Conservation (phyloP, 2,113 vertebrate species). For the Rhinolophus sinicus region DNA sequence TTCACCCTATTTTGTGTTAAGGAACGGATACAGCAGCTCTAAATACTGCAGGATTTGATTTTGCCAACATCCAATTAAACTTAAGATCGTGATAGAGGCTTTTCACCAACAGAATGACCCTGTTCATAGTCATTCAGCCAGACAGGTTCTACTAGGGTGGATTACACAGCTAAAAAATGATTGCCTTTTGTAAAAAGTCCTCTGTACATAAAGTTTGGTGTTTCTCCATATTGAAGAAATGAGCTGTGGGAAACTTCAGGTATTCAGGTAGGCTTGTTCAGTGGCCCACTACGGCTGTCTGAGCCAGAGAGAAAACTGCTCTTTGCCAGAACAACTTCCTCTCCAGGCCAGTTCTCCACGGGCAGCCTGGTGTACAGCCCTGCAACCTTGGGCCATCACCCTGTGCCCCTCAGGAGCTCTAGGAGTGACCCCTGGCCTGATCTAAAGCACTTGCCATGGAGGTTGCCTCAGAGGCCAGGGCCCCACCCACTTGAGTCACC, state of each 20-base stretch:
- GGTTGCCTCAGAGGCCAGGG: conserved; percentile 68
- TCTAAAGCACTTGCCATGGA: conserved; percentile 47
- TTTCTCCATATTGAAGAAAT: conserved; percentile 72
- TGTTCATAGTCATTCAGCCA: conserved; percentile 82
- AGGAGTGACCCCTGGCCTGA: conserved; percentile 54
- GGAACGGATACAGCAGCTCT: conserved; percentile 88
- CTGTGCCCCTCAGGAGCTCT: conserved; percentile 35
- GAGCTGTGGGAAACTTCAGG: conserved; percentile 38
- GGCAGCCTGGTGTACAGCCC: background rate
- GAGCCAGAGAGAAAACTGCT: conserved; percentile 51
- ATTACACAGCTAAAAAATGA: conserved; percentile 19
- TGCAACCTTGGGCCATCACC: conserved; percentile 20
- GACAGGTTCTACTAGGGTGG: conserved; percentile 72
- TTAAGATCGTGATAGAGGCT: conserved; percentile 77
- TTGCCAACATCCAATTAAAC: conserved; percentile 84
- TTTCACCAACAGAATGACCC: conserved; percentile 79
- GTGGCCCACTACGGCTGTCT: background rate
- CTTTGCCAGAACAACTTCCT: conserved; percentile 48
- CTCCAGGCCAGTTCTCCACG: conserved; percentile 55
- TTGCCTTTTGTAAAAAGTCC: conserved; percentile 64
- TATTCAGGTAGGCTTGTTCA: conserved; percentile 6
- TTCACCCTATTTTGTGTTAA: conserved; percentile 75
- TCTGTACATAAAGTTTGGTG: conserved; percentile 10
- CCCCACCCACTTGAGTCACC: conserved; percentile 61
- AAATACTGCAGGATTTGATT: conserved; percentile 86